Base-by-base conservation (phyloP, 2,797 vertebrate genomes). In the Enteromius viviparus region DNA sequence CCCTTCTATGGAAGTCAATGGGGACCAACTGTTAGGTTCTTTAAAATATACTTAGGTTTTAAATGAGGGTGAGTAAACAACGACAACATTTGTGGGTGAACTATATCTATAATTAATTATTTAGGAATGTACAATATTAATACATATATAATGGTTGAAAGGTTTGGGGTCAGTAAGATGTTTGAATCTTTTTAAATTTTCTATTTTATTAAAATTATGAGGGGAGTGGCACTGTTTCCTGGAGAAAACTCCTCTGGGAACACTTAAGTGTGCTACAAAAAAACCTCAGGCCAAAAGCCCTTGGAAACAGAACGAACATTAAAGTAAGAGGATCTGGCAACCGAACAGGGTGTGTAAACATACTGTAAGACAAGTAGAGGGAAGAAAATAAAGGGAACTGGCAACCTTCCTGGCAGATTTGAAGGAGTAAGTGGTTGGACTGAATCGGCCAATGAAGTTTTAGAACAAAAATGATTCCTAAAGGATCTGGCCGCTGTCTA, bases 311-410 rank as follows among this genome's bases (percentile, higher is more conserved):
- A 74, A 68, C 65, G 55, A 71, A 74, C 76, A 79, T 69, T 75
- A 65, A 79, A 68, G 55, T 76, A 65, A 81, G 58, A 76, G 49
- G 60, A 82, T 71, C 83, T 87, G 83, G 80, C 86, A 87, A 87
- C 70, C 80, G 51, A 51, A 53, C 40, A 64, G 34, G 51, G 65
- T 17, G 64, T 82, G 74, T 78, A 68, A 62, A 78, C 76, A 77
- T 23, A 72, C 68, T 21, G 76, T 23, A 72, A 47, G 47, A 15
- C 69, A 76, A 55, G 29, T 26, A 51, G 32, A 49, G 6, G 19
- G 65, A 9, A 51, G 45, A 47, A 37, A 70, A 58, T 32, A 58
- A 70, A 68, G n/a, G 29, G 66, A 32, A 34, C 74, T 81, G 58
- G 74, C 66, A 65, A 77, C 26, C 37, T 32, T 75, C 74, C 74